Evolutionary conservation across 2,888 invertebrate species (phyloP), one percentile per base, ranked within the genome.

Genomic region (Parochlus steinenii): DNA sequence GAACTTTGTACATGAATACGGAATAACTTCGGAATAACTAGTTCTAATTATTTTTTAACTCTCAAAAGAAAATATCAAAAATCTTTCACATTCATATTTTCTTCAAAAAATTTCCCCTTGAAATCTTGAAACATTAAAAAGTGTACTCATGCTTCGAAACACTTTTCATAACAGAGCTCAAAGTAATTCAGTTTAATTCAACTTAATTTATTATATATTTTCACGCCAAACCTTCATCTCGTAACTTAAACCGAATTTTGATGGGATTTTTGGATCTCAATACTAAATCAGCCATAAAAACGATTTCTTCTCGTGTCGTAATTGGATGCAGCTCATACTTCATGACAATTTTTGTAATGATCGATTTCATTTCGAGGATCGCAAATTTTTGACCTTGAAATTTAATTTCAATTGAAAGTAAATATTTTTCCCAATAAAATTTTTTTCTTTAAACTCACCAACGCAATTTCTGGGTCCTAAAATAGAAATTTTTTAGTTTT

Each of bases 311-410:
- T 10, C 34, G 20, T 10, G 14, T 35, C 17, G 34, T 35, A 4
- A 28, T n/a, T 8, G 34, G 28, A 3, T 10, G 8, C n/a, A 35
- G 10, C 15, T 11, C 19, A 5, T 28, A 35, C 1, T 28, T 35
- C 17, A 20, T n/a, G 5, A 35, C 29, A 10, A 35, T 28, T 22
- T 35, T 28, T 3, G 34, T 22, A 5, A 29, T 10, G 22, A 29
- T 28, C 3, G 22, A 14, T 35, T 35, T 35, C 7, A 35, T 7
- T 28, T 35, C 34, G 23, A 35, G 16, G 15, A 35, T 26, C 3
- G 28, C 34, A 15, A 29, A 35, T 4, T 29, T 20, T 11, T 37
- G 41, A n/a, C n/a, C n/a, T 12, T 12, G 11, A 6, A 11, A 11
- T 14, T 29, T 29, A 5, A 6, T 6, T 14, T 29, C 17, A 14